Evolutionary conservation across 2,888 invertebrate species (phyloP).

Genomic region (Mesorhabditis belari): DNA sequence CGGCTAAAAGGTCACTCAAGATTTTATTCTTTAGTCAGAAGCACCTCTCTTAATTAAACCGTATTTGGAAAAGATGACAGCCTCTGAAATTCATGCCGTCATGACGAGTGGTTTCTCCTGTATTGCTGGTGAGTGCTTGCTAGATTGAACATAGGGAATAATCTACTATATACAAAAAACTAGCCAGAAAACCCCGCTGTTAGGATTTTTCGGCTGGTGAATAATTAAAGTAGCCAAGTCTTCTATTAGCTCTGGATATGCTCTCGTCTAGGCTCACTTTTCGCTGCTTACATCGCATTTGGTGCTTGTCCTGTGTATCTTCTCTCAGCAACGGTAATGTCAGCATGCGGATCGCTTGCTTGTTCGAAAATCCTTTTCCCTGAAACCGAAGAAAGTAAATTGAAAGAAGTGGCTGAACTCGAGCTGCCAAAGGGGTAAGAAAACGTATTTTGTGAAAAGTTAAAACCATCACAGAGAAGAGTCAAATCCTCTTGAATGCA

Average conservation of each 20-base stretch:
- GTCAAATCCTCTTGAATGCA: slow-evolving; percentile 79
- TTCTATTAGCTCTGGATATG: too few species aligned
- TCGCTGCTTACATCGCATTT: slow-evolving; percentile 77
- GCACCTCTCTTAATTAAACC: slow-evolving; percentile 81
- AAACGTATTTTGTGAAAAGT: not conserved
- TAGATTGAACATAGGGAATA: not conserved
- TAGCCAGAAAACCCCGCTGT: too few species aligned
- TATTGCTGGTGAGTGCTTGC: slow-evolving; percentile 68
- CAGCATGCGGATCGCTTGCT: slow-evolving; percentile 85
- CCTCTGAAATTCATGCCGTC: slow-evolving; percentile 83
- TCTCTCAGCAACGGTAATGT: slow-evolving; percentile 88
- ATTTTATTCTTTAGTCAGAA: slow-evolving; percentile 60
- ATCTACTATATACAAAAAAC: not conserved
- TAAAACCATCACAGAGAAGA: slow-evolving; percentile 59
- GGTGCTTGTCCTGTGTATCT: slow-evolving; percentile 55
- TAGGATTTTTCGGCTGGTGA: too few species aligned
- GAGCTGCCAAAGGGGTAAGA: slow-evolving; percentile 35
- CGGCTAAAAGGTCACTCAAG: not conserved
- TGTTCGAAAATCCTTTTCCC: slow-evolving; percentile 84
- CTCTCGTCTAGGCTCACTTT: slow-evolving; percentile 62
- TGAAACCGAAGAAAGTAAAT: slow-evolving; percentile 74
- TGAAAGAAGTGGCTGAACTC: slow-evolving; percentile 69
- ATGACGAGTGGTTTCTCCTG: slow-evolving; percentile 92
- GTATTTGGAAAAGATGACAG: slow-evolving; percentile 74
- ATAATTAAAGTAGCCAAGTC: too few species aligned